phyloP scores from a whole-genome alignment of 1,140 invertebrate genomes.

The Antheraea pernyi region DNA sequence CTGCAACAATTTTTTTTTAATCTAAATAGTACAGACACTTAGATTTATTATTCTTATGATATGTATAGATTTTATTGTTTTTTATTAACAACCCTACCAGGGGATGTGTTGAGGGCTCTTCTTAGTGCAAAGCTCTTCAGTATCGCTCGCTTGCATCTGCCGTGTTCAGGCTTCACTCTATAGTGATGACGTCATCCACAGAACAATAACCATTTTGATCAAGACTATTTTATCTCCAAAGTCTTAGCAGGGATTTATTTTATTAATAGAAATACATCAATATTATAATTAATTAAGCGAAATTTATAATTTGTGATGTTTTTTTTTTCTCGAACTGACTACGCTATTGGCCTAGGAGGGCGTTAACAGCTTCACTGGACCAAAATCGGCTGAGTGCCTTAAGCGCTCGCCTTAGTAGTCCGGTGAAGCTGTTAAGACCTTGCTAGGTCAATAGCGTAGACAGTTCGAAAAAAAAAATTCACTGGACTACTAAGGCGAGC shows the following conservation, averaged over 20 bases:
- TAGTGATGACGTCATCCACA: conserved; percentile 22
- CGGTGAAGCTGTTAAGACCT: too few species aligned
- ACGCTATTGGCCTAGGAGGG: too few species aligned
- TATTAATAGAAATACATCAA: neutral
- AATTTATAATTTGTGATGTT: neutral
- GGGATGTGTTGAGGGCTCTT: conserved; percentile 15
- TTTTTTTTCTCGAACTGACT: too few species aligned
- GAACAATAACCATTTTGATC: neutral
- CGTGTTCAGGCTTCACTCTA: conserved; percentile 12
- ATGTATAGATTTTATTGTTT: neutral
- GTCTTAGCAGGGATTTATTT: neutral
- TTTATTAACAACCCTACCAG: neutral
- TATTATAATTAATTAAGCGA: neutral
- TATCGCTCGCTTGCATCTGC: conserved; percentile 20
- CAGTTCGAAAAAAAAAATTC: too few species aligned
- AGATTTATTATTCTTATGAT: too few species aligned
- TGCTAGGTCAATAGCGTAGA: too few species aligned
- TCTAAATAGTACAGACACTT: too few species aligned
- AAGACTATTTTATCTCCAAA: neutral
- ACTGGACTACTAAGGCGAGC: too few species aligned
- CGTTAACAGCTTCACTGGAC: too few species aligned
- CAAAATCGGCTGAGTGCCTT: too few species aligned
- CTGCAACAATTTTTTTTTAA: too few species aligned
- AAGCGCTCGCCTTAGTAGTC: too few species aligned
- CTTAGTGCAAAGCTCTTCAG: conserved; percentile 15